Evolutionary conservation across 2,888 invertebrate genomes (phyloP).

Genomic region (Abrostola tripartita): DNA sequence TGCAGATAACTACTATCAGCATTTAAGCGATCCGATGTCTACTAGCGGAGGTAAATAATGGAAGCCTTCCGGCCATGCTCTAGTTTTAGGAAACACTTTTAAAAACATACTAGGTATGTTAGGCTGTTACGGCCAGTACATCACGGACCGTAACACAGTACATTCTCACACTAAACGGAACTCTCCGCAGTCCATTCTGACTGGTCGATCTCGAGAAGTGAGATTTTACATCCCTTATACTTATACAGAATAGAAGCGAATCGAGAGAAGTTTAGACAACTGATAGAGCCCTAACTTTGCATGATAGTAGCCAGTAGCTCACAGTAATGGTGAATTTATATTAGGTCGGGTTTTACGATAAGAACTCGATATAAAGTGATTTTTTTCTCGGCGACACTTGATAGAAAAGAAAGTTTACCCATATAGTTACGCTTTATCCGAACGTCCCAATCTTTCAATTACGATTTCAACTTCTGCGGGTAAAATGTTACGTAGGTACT

Average conservation of each 20-base stretch:
- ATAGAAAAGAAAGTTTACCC: constrained; percentile 21
- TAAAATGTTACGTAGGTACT: not conserved
- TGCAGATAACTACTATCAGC: constrained; percentile 31
- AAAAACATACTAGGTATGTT: constrained; percentile 60
- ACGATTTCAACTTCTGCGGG: constrained; percentile 1
- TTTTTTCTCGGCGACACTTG: constrained; percentile 29
- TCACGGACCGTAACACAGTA: constrained; percentile 43
- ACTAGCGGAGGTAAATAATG: constrained; percentile 65
- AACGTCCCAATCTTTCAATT: constrained; percentile 46
- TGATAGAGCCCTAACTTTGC: constrained; percentile 62
- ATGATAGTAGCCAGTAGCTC: constrained; percentile 50
- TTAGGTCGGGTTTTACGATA: constrained; percentile 46
- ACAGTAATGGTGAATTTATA: constrained; percentile 53
- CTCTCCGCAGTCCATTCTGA: constrained; percentile 12
- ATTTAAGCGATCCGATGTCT: constrained; percentile 38
- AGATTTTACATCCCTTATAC: constrained; percentile 52
- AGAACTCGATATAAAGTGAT: constrained; percentile 55
- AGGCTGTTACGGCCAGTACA: constrained; percentile 44
- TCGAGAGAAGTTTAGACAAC: constrained; percentile 61
- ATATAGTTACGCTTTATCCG: constrained; percentile 25
- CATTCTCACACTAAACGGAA: constrained; percentile 15
- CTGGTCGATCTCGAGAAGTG: constrained; percentile 40
- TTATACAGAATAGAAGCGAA: constrained; percentile 46
- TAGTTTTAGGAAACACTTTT: constrained; percentile 67
- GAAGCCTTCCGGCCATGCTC: constrained; percentile 65